Conservation (phyloP, 2,113 vertebrate species). For the Baryphthengus martii region DNA sequence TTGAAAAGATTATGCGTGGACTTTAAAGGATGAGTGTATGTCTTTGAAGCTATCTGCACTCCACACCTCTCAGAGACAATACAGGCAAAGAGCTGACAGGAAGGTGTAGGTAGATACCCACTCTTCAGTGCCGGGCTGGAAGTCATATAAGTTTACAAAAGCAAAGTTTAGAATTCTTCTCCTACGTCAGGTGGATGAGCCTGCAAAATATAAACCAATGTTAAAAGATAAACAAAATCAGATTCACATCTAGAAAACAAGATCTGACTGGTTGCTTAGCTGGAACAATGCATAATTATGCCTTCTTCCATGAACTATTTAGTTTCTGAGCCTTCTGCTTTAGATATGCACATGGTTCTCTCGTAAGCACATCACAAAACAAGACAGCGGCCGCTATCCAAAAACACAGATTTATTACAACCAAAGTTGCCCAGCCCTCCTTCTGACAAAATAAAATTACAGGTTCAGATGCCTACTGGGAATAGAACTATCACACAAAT, state of each 20-base stretch:
- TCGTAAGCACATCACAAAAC: neutral
- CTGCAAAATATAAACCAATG: neutral
- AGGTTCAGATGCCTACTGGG: too few relatives aligned
- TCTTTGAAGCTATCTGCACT: neutral
- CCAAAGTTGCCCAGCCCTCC: too few relatives aligned
- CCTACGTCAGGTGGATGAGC: neutral
- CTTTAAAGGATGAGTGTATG: neutral
- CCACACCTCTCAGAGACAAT: neutral
- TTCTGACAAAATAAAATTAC: too few relatives aligned
- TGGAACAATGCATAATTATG: neutral
- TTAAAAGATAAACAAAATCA: neutral
- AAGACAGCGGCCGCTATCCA: too few relatives aligned
- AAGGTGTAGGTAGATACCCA: neutral
- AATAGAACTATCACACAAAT: too few relatives aligned
- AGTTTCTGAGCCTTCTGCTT: neutral
- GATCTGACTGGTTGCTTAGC: neutral
- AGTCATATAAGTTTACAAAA: neutral
- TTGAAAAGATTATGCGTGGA: neutral
- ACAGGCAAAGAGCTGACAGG: neutral
- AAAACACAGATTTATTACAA: too few relatives aligned
- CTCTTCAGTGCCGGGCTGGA: neutral
- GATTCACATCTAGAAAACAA: neutral
- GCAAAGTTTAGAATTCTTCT: neutral
- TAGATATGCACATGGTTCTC: neutral
- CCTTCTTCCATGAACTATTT: neutral